phyloP scores from a whole-genome alignment of 2,888 invertebrate species.

The Catocala sponsa region DNA sequence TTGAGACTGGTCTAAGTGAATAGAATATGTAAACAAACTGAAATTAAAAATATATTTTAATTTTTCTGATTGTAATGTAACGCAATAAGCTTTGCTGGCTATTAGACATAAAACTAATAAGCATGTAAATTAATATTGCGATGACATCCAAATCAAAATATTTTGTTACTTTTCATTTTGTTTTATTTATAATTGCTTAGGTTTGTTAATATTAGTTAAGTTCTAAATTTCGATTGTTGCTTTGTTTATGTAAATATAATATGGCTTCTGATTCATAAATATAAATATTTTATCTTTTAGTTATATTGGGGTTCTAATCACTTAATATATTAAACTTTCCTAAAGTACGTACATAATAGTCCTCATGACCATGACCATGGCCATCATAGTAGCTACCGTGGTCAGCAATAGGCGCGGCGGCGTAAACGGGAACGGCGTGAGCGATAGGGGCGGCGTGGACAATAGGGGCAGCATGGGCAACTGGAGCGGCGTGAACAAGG shows the following conservation, averaged over 20 bases:
- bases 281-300: constrained; percentile 3
- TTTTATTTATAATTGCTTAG: too few species aligned
- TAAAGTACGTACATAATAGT: constrained; percentile 68
- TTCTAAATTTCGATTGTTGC: too few species aligned
- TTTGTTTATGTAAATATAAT: too few species aligned
- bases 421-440: constrained; percentile 54
- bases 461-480: constrained; percentile 51
- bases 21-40: too few species aligned
- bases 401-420: constrained; percentile 50
- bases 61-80: background rate
- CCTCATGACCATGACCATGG: constrained; percentile 63
- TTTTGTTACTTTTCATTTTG: too few species aligned
- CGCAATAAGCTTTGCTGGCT: background rate
- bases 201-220: too few species aligned
- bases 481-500: constrained; percentile 47
- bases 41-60: too few species aligned
- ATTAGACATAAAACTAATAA: background rate
- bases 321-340: background rate
- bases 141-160: background rate
- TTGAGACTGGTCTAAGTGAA: too few species aligned
- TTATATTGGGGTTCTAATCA: background rate
- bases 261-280: too few species aligned
- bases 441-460: constrained; percentile 46
- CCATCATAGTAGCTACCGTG: constrained; percentile 54
- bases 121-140: background rate